phyloP scores from a whole-genome alignment of 2,113 vertebrate genomes.

The Pseudopipra pipra region DNA sequence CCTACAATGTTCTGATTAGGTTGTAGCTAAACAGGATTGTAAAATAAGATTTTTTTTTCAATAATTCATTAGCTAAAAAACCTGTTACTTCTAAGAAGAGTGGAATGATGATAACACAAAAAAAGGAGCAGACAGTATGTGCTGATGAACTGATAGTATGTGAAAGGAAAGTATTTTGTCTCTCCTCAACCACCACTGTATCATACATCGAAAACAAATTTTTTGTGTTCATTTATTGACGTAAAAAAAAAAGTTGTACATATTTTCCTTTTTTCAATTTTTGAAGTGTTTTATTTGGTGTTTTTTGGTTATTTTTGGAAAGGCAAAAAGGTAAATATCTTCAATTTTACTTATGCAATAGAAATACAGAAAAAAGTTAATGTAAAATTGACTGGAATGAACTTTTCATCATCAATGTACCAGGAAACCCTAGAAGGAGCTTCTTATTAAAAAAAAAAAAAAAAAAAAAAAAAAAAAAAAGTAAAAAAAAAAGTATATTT shows the following conservation, averaged over 20 bases:
- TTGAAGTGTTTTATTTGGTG: not conserved
- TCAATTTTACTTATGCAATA: not conserved
- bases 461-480: accelerated
- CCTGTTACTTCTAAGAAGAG: not conserved
- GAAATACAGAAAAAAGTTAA: not conserved
- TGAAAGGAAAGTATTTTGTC: not conserved
- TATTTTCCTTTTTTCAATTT: not conserved
- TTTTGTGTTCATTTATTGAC: not conserved
- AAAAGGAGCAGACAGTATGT: not conserved
- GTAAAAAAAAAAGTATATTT: not conserved
- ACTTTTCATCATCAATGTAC: not conserved
- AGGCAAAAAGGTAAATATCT: not conserved
- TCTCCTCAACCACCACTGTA: not conserved
- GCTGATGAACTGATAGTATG: not conserved
- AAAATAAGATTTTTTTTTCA: not conserved
- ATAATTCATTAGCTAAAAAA: not conserved
- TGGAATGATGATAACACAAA: not conserved
- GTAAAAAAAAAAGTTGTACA: not conserved
- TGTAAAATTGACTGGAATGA: not conserved
- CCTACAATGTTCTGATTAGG: not conserved
- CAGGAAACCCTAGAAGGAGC: not conserved
- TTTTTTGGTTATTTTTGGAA: not conserved
- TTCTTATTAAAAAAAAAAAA: not conserved
- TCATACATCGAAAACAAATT: not conserved
- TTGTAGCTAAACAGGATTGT: not conserved